phyloP scores from a whole-genome alignment of 2,797 vertebrate species.

The Meda fulgida region DNA sequence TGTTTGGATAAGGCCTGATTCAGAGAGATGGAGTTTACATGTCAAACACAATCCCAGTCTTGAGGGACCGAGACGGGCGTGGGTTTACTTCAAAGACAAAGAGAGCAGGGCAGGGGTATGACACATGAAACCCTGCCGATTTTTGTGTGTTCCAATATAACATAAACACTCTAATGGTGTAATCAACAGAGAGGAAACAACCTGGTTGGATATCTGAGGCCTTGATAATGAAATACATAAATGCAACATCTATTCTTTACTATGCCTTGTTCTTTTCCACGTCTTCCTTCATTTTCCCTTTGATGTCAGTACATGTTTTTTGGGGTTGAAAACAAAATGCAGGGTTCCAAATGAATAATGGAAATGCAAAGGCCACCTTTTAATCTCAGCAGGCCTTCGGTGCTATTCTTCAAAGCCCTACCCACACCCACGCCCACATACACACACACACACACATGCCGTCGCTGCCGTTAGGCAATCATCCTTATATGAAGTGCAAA shows the following conservation, averaged over 20 bases:
- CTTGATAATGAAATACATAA: conserved; percentile 74
- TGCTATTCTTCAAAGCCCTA: conserved; percentile 61
- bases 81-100: conserved; percentile 32
- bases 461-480: conserved; percentile 43
- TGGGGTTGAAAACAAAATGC: conserved; percentile 62
- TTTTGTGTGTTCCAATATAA: conserved; percentile 28
- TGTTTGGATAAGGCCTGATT: conserved; percentile 48
- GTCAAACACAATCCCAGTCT: conserved; percentile 29
- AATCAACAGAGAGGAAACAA: conserved; percentile 48
- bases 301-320: conserved; percentile 56
- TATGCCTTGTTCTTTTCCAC: conserved; percentile 63
- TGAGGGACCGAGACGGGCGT: conserved; percentile 19
- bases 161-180: conserved; percentile 48
- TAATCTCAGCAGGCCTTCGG: conserved; percentile 71
- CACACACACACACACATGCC: conserved; percentile 3
- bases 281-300: conserved; percentile 58
- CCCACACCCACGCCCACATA: conserved; percentile 12
- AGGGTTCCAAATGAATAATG: conserved; percentile 70
- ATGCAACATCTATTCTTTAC: conserved; percentile 69
- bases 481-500: conserved; percentile 47
- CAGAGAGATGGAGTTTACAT: conserved; percentile 42
- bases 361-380: conserved; percentile 67
- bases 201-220: conserved; percentile 51
- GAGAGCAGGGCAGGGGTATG: conserved; percentile 6
- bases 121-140: conserved; percentile 5